These are phyloP conservation scores for Drosophila erecta DNA, from an alignment of 1,140 invertebrate species.

Conservation along the genomic window DNA sequence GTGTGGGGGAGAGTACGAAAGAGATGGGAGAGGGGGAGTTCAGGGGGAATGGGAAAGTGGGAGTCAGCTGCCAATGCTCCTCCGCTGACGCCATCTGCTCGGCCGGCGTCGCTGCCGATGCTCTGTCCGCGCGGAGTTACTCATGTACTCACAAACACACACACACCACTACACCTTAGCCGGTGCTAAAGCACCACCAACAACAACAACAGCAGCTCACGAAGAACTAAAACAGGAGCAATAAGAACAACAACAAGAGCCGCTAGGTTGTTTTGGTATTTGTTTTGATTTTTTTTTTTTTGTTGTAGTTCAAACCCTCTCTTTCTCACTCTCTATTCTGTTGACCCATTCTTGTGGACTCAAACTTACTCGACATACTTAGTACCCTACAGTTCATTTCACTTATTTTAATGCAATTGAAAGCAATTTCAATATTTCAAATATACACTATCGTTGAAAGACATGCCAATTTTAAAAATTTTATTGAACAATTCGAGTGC, in stretches of 20 bases:
- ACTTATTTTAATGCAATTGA: too few species aligned
- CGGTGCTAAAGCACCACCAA: conserved; percentile 5
- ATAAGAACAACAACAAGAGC: not conserved
- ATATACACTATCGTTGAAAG: too few species aligned
- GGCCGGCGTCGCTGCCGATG: conserved; percentile 27
- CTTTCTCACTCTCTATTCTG: not conserved
- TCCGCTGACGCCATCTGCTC: conserved; percentile 70
- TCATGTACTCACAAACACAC: conserved; percentile 26
- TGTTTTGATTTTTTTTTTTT: not conserved
- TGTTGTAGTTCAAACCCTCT: not conserved
- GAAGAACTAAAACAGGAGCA: conserved; percentile 15
- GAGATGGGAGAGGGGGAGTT: not conserved
- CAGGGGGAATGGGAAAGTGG: conserved; percentile 7
- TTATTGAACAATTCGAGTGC: not conserved
- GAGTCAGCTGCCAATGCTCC: conserved; percentile 58
- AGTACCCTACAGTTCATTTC: not conserved
- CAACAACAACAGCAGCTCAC: not conserved
- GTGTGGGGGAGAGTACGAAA: not conserved
- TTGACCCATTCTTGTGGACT: not conserved
- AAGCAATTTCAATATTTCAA: too few species aligned
- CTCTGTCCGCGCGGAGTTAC: conserved; percentile 43
- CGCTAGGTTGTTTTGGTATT: conserved; percentile 11
- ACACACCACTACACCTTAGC: conserved; percentile 32
- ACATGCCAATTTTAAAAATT: not conserved
- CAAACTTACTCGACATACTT: not conserved